Evolutionary conservation across 92 coral and sea anemone species (phyloP).

Genomic region (Epizoanthus fatuus): DNA sequence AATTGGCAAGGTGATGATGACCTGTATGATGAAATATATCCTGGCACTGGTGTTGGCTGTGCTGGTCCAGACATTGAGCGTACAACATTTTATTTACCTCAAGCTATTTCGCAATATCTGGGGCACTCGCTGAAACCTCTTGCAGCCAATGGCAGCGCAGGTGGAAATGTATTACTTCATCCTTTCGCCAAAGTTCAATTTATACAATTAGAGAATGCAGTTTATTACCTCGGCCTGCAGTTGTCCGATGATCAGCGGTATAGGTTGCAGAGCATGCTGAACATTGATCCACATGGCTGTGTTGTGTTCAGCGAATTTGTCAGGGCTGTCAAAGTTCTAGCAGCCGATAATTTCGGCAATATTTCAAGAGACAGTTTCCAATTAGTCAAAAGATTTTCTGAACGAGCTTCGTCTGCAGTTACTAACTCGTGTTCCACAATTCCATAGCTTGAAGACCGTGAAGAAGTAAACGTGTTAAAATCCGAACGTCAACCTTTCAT

Average conservation of each 20-base stretch:
- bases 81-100: neutral
- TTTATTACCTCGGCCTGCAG: neutral
- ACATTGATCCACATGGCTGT: neutral
- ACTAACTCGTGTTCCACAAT: neutral
- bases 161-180: neutral
- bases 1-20: too few species aligned
- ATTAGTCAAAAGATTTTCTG: neutral
- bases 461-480: neutral
- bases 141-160: too few species aligned
- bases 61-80: neutral
- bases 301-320: constrained; percentile 14
- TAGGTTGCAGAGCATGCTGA: neutral
- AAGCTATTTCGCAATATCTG: neutral
- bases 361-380: neutral
- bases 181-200: neutral
- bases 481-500: neutral
- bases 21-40: too few species aligned
- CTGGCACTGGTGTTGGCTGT: neutral
- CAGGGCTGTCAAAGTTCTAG: neutral
- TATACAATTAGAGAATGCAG: neutral
- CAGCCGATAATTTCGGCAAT: neutral
- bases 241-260: neutral
- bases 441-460: neutral
- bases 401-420: neutral
- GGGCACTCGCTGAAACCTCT: neutral